Base-by-base conservation (phyloP, 1,140 invertebrate species). In the Cryptotermes secundus region DNA sequence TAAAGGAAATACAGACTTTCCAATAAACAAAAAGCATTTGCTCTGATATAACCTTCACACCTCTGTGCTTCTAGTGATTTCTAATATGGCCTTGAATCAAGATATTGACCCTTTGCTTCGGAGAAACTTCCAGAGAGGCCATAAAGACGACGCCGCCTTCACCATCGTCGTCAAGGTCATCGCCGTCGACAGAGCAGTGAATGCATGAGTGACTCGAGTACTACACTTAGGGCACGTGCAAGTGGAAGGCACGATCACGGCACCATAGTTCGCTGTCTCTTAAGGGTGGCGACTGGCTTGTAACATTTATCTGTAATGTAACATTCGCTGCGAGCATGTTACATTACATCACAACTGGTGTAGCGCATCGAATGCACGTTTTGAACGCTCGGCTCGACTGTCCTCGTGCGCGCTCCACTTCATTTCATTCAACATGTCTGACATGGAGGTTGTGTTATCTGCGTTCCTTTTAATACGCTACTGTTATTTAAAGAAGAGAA, bases 51-150 rank as follows among this genome's bases (percentile, higher is more conserved):
- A 6, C 59, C 59, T 72, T 72, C 59, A 72, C 59, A 6, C 59
- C 31, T 72, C n/a, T n/a, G 59, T 72, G n/a, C 59, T 72, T 72
- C 59, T 72, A 72, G 59, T 72, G 31, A 72, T 72, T 72, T 72
- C 59, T 72, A 72, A 72, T 72, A 72, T 72, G 59, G 59, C 59
- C 59, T 72, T 72, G 59, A 72, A 72, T 72, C 59, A 14, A 72
- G 59, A 72, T 72, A 72, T 72, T 72, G 59, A 72, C 59, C 59
- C 59, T 72, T 6, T 72, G 59, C 34, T 45, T 81, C 34, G 35
- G 80, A 81, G 42, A 36, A 81, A 45, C 80, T 81, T 81, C 80
- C 59, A 14, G n/a, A 72, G 59, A 31, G 59, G n/a, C 26, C 59
- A 72, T 31, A 26, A 72, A 31, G 59, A 72, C 59, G 59, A 26